Conservation (phyloP, 2,888 invertebrate species). For the Tiliacea citrago region DNA sequence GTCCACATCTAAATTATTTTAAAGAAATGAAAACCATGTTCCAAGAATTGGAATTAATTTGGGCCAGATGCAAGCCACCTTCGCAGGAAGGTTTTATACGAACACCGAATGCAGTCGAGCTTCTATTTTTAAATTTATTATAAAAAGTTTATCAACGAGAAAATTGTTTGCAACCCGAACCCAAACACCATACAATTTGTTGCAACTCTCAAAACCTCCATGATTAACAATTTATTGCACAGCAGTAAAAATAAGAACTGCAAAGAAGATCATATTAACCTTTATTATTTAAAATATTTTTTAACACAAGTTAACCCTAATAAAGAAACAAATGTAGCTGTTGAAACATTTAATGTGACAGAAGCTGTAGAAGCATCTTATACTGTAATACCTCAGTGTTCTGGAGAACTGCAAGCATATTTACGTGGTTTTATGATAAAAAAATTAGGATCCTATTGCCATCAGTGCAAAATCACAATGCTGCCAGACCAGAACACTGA, state of each 20-base stretch:
- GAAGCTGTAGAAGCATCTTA: slow-evolving; percentile 1
- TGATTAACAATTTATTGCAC: background rate
- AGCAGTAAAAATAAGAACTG: slow-evolving; percentile 5
- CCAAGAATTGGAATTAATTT: background rate
- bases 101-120: background rate
- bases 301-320: slow-evolving; percentile 1
- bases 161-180: background rate
- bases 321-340: slow-evolving; percentile 3
- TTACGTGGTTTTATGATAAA: slow-evolving; percentile 17
- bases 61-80: slow-evolving; percentile 2
- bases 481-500: slow-evolving; percentile 12
- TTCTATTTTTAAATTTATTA: background rate
- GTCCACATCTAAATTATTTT: background rate
- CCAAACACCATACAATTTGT: background rate
- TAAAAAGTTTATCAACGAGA: slow-evolving; percentile 11
- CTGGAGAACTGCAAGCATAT: slow-evolving; percentile 8
- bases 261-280: slow-evolving; percentile 4
- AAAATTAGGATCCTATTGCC: slow-evolving; percentile 17
- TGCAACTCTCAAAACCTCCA: slow-evolving; percentile 1
- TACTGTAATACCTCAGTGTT: slow-evolving; percentile 13
- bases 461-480: slow-evolving; percentile 7
- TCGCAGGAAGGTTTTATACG: background rate
- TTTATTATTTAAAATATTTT: slow-evolving; percentile 12
- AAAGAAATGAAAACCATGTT: slow-evolving; percentile 1
- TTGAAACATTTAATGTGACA: slow-evolving; percentile 15